Evolutionary conservation across 2,888 invertebrate species (phyloP).

Genomic region (Amitus sp.): DNA sequence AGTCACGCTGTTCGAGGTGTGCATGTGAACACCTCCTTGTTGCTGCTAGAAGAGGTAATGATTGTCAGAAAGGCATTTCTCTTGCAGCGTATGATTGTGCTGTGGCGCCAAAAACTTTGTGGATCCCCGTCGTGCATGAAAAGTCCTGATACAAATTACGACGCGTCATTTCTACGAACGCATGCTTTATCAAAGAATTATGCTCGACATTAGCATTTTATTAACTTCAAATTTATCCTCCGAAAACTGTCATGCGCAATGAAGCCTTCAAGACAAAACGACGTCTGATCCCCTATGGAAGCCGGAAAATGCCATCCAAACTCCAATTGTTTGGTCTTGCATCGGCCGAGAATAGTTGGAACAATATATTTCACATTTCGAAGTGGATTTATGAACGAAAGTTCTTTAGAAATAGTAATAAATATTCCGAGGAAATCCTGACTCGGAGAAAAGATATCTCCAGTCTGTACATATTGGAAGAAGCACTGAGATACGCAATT

Average conservation of each 20-base stretch:
- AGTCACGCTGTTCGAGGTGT: not conserved
- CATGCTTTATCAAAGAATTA: not conserved
- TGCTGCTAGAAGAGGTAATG: constrained; percentile 17
- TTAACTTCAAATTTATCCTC: not conserved
- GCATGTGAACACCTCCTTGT: constrained; percentile 21
- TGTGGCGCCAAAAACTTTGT: constrained; percentile 19
- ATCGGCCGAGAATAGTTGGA: too few species aligned
- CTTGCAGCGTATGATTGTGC: constrained; percentile 22
- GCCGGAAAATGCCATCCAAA: too few species aligned
- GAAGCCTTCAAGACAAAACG: too few species aligned
- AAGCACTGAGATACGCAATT: constrained; percentile 1
- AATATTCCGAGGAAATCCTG: not conserved
- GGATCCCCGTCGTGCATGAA: constrained; percentile 19
- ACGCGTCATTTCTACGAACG: constrained; percentile 28
- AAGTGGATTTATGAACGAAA: not conserved
- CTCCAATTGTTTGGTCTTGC: too few species aligned
- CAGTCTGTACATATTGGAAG: constrained; percentile 4
- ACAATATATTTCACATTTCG: too few species aligned
- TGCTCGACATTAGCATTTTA: not conserved
- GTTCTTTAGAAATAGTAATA: not conserved
- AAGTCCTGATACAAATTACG: constrained; percentile 36
- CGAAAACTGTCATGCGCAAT: constrained; percentile 3
- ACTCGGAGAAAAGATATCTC: not conserved
- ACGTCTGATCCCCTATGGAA: too few species aligned
- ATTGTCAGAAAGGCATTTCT: constrained; percentile 22